Evolutionary conservation across 2,888 invertebrate species (phyloP).

Genomic region (Callimorpha dominula): DNA sequence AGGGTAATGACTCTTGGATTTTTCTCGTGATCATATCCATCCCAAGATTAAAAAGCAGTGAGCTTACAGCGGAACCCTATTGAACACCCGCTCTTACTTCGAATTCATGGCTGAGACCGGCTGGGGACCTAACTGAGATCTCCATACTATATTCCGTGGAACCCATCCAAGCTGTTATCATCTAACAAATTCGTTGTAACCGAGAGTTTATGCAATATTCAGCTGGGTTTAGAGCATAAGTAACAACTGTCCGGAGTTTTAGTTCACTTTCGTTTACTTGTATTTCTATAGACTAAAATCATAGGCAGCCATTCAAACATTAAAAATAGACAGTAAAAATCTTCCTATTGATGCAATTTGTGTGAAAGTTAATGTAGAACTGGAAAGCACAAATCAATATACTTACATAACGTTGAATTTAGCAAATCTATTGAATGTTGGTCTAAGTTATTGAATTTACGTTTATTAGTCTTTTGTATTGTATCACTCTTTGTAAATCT

Average conservation of each 20-base stretch:
- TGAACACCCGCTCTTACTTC: too few species aligned
- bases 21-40: too few species aligned
- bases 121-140: too few species aligned
- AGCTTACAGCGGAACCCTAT: too few species aligned
- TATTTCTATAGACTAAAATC: background rate
- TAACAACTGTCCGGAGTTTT: background rate
- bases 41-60: too few species aligned
- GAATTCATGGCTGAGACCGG: too few species aligned
- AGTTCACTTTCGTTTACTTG: background rate
- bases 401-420: conserved; percentile 11
- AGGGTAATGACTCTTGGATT: too few species aligned
- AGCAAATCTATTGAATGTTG: conserved; percentile 4
- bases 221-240: background rate
- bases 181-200: background rate
- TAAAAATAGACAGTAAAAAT: conserved; percentile 21
- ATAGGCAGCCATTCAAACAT: background rate
- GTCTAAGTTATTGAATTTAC: conserved; percentile 1
- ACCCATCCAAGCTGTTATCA: background rate
- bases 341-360: conserved; percentile 14
- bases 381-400: conserved; percentile 20
- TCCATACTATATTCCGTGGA: too few species aligned
- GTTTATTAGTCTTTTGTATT: background rate
- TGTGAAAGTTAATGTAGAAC: conserved; percentile 30
- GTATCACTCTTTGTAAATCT: background rate
- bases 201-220: background rate